phyloP scores from a whole-genome alignment of 1,140 invertebrate genomes.

The Lycorma delicatula region DNA sequence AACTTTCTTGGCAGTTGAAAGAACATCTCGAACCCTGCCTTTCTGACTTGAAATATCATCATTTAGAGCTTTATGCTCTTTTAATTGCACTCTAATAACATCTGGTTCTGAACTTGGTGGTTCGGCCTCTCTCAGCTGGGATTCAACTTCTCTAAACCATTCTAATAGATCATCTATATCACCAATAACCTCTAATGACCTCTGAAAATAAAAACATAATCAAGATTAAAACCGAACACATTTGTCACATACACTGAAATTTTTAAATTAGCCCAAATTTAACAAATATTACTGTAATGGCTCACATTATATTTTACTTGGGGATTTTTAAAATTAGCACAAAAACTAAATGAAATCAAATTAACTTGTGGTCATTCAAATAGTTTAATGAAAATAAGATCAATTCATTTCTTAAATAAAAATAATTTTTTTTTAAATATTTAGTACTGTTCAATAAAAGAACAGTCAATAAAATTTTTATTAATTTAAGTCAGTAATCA shows the following conservation, averaged over 20 bases:
- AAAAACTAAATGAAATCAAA: too few species aligned
- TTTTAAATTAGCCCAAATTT: not conserved
- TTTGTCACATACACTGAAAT: not conserved
- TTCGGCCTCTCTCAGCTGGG: conserved; percentile 73
- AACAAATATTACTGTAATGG: conserved; percentile 4
- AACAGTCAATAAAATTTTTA: too few species aligned
- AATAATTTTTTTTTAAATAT: too few species aligned
- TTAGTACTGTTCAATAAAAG: too few species aligned
- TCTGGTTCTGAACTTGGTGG: conserved; percentile 84
- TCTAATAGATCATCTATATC: conserved; percentile 93
- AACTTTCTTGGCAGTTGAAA: conserved; percentile 88
- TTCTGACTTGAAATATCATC: conserved; percentile 94
- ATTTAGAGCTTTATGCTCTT: conserved; percentile 88
- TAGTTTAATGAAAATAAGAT: too few species aligned
- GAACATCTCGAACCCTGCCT: conserved; percentile 78
- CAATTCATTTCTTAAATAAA: too few species aligned
- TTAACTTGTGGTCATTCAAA: too few species aligned
- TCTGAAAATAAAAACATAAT: too few species aligned
- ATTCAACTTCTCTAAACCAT: conserved; percentile 91
- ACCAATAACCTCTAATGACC: conserved; percentile 79
- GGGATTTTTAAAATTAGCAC: too few species aligned
- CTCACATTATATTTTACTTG: too few species aligned
- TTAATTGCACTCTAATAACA: conserved; percentile 78
- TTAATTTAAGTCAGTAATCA: too few species aligned
- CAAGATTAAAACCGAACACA: conserved; percentile 20